Conservation (phyloP, 2,113 vertebrate species). For the Columbina picui region DNA sequence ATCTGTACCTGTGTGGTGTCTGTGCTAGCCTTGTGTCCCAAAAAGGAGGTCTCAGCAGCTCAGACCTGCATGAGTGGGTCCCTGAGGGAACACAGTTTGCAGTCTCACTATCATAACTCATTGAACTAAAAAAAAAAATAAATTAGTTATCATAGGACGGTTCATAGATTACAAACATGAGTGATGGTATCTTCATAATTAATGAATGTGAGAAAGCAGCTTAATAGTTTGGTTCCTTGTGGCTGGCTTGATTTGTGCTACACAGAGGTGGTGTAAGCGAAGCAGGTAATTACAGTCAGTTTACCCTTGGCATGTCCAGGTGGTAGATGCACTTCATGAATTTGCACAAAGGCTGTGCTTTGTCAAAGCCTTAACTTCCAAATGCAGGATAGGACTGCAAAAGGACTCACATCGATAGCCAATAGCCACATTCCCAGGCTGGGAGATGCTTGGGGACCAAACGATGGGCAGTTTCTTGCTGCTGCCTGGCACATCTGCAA, state of each 20-base stretch:
- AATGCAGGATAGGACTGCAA: not conserved
- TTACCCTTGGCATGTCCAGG: constrained; percentile 11
- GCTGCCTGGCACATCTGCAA: not conserved
- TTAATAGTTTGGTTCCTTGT: constrained; percentile 44
- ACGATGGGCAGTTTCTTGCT: not conserved
- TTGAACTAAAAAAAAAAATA: not conserved
- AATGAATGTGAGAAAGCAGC: constrained; percentile 34
- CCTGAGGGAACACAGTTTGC: not conserved
- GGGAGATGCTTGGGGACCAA: too few relatives aligned
- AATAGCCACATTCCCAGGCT: not conserved
- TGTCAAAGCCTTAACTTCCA: not conserved
- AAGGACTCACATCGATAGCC: not conserved
- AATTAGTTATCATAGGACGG: constrained; percentile 14
- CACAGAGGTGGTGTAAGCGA: not conserved
- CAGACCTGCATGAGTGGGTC: not conserved
- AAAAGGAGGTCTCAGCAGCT: not conserved
- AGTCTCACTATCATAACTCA: constrained; percentile 16
- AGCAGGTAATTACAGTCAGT: not conserved
- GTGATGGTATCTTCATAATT: constrained; percentile 55
- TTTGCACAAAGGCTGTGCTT: not conserved
- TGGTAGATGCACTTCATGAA: not conserved
- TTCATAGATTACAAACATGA: constrained; percentile 37
- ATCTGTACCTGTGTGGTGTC: accelerated
- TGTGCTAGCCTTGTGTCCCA: not conserved
- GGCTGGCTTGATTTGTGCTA: constrained; percentile 35